phyloP scores from a whole-genome alignment of 2,797 vertebrate species.

The Prionace glauca region DNA sequence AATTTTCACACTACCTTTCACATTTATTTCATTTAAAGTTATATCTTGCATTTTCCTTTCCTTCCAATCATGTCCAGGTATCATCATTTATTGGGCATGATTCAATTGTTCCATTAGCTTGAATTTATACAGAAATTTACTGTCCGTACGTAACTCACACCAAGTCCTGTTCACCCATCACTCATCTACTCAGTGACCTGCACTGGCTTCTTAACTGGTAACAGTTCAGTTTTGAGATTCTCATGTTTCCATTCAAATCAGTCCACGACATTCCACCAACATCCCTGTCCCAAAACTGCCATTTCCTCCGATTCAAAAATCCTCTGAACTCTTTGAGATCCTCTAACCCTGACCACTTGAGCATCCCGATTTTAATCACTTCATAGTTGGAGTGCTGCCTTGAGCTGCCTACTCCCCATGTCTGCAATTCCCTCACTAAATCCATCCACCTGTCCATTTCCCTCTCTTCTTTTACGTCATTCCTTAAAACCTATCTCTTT shows the following conservation, averaged over 20 bases:
- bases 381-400: neutral
- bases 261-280: neutral
- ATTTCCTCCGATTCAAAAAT: neutral
- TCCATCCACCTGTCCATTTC: neutral
- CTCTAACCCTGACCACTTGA: neutral
- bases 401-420: neutral
- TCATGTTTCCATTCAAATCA: neutral
- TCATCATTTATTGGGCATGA: neutral
- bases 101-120: neutral
- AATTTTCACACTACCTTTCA: neutral
- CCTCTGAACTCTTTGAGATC: neutral
- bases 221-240: neutral
- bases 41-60: neutral
- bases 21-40: neutral
- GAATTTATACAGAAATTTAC: neutral
- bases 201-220: neutral
- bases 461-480: neutral
- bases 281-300: too few relatives aligned
- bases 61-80: neutral
- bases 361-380: neutral
- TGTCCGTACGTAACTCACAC: neutral
- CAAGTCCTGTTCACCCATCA: neutral
- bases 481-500: neutral
- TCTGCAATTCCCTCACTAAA: neutral
- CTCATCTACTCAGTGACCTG: neutral